Evolutionary conservation across 2,888 invertebrate genomes (phyloP).

Genomic region (Griposia aprilina): DNA sequence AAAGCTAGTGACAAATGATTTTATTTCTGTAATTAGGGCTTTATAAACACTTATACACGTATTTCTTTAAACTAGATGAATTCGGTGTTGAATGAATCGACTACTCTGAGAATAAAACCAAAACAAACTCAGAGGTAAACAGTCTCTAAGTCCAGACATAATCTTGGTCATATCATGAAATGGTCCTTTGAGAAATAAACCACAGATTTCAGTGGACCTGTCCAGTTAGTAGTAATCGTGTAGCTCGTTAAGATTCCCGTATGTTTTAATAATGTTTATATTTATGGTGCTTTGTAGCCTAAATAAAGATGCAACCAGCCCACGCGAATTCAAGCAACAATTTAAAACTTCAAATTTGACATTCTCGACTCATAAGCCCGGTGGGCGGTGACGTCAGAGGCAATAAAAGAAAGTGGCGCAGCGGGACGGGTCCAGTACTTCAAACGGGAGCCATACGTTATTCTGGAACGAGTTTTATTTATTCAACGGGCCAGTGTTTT

Average conservation of each 20-base stretch:
- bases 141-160: not conserved
- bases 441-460: conserved; percentile 51
- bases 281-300: not conserved
- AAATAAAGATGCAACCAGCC: not conserved
- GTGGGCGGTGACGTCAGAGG: conserved; percentile 48
- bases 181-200: not conserved
- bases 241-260: not conserved
- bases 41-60: not conserved
- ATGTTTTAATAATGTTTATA: not conserved
- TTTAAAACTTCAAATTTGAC: conserved; percentile 17
- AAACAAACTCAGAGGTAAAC: too few relatives aligned
- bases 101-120: too few relatives aligned
- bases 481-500: conserved; percentile 52
- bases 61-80: too few relatives aligned
- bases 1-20: too few relatives aligned
- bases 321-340: conserved; percentile 24
- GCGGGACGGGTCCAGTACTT: conserved; percentile 28
- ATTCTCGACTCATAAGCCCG: conserved; percentile 24
- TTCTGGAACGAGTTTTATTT: conserved; percentile 51
- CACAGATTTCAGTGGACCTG: not conserved
- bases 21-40: not conserved
- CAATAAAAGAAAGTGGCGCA: conserved; percentile 53
- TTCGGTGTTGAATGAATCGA: too few relatives aligned
- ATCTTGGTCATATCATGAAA: not conserved
- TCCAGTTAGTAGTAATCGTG: not conserved